Evolutionary conservation across 1,140 invertebrate genomes (phyloP).

Genomic region (Brachionus koreanus): DNA sequence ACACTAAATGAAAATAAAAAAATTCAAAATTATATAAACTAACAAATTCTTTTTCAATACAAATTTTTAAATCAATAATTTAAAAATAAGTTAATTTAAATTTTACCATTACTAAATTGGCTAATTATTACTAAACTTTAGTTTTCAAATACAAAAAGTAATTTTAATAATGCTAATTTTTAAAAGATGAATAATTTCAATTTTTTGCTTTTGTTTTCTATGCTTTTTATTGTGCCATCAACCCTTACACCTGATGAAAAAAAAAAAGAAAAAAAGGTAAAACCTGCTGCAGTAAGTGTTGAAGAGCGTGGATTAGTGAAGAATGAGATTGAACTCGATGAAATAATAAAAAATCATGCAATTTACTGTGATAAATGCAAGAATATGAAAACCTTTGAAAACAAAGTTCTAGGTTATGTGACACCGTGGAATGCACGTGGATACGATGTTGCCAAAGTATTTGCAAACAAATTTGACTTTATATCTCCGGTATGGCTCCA

Average conservation of each 20-base stretch:
- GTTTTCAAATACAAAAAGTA: not conserved
- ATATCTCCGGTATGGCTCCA: slow-evolving; percentile 92
- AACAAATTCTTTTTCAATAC: not conserved
- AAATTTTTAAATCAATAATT: not conserved
- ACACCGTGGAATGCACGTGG: slow-evolving; percentile 81
- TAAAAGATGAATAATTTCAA: not conserved
- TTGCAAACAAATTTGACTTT: slow-evolving; percentile 80
- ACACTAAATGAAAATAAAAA: not conserved
- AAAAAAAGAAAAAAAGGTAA: slow-evolving; percentile 17
- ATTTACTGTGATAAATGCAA: slow-evolving; percentile 7
- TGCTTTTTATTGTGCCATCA: not conserved
- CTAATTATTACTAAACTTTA: not conserved
- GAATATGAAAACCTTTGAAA: not conserved
- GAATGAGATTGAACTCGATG: not conserved
- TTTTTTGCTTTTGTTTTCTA: not conserved
- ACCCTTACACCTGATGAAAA: slow-evolving; percentile 11
- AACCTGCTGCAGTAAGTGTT: not conserved
- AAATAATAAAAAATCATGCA: slow-evolving; percentile 14
- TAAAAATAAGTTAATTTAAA: not conserved
- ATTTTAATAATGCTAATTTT: slow-evolving; percentile 6
- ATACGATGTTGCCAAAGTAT: slow-evolving; percentile 84
- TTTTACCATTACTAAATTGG: not conserved
- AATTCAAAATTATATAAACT: not conserved
- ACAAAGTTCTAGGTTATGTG: slow-evolving; percentile 38
- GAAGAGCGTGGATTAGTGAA: not conserved